phyloP scores from a whole-genome alignment of 1,140 invertebrate species.

The Oedothorax gibbosus region DNA sequence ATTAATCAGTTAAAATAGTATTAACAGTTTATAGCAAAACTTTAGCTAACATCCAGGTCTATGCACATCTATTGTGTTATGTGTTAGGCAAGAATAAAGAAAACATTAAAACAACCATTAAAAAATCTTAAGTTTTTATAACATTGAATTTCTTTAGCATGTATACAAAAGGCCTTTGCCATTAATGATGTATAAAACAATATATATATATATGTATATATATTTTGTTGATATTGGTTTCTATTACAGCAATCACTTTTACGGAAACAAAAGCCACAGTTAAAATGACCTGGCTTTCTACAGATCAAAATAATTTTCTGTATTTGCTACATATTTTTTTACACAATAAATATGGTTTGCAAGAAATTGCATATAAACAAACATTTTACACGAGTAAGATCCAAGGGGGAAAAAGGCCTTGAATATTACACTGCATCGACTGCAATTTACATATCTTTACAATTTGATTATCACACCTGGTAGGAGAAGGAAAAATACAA shows the following conservation, averaged over 20 bases:
- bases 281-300: constrained; percentile 19
- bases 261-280: constrained; percentile 28
- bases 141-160: constrained; percentile 11
- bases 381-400: constrained; percentile 12
- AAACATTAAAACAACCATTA: constrained; percentile 1
- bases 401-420: neutral
- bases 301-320: constrained; percentile 50
- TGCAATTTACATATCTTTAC: constrained; percentile 9
- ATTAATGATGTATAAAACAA: constrained; percentile 47
- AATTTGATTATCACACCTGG: constrained; percentile 44
- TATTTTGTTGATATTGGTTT: neutral
- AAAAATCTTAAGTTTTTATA: constrained; percentile 46
- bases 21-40: no score
- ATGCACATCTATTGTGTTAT: neutral
- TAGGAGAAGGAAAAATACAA: constrained; percentile 42
- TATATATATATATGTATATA: constrained; percentile 48
- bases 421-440: neutral
- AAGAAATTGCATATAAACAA: constrained; percentile 46
- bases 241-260: constrained; percentile 29
- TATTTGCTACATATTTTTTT: constrained; percentile 37
- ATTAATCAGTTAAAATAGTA: no score
- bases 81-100: neutral
- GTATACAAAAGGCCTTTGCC: constrained; percentile 25
- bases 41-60: no score
- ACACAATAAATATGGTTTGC: constrained; percentile 34